Evolutionary conservation across 2,797 vertebrate species (phyloP).

Genomic region (Eulemur mongoz): DNA sequence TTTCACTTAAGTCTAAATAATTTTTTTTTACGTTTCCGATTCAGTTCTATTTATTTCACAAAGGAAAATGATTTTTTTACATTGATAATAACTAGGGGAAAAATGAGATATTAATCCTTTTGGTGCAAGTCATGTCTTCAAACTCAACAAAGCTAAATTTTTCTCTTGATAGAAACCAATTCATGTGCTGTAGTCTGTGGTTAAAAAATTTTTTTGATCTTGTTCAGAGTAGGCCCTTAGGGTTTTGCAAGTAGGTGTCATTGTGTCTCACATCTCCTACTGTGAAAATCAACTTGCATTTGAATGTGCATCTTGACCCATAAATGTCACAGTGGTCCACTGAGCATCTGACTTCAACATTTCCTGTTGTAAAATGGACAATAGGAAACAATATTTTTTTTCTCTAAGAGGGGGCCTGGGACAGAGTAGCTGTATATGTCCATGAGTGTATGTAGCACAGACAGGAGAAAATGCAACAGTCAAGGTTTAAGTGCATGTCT

Average conservation of each 20-base stretch:
- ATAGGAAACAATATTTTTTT: slow-evolving; percentile 76
- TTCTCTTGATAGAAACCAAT: slow-evolving; percentile 67
- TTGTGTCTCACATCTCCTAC: slow-evolving; percentile 82
- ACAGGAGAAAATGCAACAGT: slow-evolving; percentile 75
- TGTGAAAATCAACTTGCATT: slow-evolving; percentile 87
- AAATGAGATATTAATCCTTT: slow-evolving; percentile 19
- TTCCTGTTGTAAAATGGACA: slow-evolving; percentile 86
- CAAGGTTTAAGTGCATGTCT: slow-evolving; percentile 81
- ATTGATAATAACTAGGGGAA: background rate
- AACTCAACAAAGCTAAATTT: slow-evolving; percentile 60
- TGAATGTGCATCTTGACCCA: slow-evolving; percentile 88
- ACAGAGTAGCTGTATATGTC: slow-evolving; percentile 57
- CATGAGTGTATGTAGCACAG: slow-evolving; percentile 50
- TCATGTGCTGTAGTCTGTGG: slow-evolving; percentile 48
- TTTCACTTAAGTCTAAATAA: slow-evolving; percentile 20
- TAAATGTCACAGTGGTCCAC: slow-evolving; percentile 87
- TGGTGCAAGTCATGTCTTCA: background rate
- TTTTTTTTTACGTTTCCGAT: slow-evolving; percentile 46
- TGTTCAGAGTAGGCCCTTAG: slow-evolving; percentile 79
- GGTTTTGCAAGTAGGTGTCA: slow-evolving; percentile 84
- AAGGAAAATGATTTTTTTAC: background rate
- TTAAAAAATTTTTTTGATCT: background rate
- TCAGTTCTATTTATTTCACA: slow-evolving; percentile 9
- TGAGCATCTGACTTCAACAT: slow-evolving; percentile 86
- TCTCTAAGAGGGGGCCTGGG: slow-evolving; percentile 67